These are phyloP conservation scores for Sakesphorus luctuosus DNA, from an alignment of 2,113 vertebrate genomes.

Conservation along the genomic window DNA sequence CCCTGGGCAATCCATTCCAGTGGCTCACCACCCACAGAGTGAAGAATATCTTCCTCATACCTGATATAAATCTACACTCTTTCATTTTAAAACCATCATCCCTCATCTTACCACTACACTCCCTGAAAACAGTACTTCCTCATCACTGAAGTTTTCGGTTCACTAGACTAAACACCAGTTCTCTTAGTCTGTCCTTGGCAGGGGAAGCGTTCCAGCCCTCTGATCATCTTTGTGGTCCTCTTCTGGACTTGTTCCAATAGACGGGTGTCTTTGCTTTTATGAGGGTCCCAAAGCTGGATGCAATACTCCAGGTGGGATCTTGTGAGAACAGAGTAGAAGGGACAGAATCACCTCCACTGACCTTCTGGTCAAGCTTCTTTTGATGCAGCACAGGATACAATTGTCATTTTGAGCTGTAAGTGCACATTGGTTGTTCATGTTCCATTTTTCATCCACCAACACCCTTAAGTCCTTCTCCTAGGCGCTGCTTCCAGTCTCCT, in stretches of 20 bases:
- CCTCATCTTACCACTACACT: neutral
- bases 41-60: neutral
- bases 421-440: neutral
- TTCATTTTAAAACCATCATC: neutral
- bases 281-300: neutral
- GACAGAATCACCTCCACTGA: neutral
- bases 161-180: neutral
- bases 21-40: neutral
- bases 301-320: too few species aligned
- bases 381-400: neutral
- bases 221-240: neutral
- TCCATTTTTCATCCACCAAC: neutral
- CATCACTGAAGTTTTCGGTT: neutral
- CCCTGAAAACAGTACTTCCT: too few species aligned
- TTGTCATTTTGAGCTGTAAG: neutral
- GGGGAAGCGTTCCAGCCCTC: neutral
- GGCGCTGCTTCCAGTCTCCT: neutral
- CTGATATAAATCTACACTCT: neutral
- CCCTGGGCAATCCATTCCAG: neutral
- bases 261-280: neutral
- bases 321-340: neutral
- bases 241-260: neutral
- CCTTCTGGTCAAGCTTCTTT: neutral
- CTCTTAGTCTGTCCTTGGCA: neutral
- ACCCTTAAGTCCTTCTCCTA: neutral